These are phyloP conservation scores for Eupleurogrammus muticus DNA, from an alignment of 2,797 vertebrate genomes.

Conservation along the genomic window DNA sequence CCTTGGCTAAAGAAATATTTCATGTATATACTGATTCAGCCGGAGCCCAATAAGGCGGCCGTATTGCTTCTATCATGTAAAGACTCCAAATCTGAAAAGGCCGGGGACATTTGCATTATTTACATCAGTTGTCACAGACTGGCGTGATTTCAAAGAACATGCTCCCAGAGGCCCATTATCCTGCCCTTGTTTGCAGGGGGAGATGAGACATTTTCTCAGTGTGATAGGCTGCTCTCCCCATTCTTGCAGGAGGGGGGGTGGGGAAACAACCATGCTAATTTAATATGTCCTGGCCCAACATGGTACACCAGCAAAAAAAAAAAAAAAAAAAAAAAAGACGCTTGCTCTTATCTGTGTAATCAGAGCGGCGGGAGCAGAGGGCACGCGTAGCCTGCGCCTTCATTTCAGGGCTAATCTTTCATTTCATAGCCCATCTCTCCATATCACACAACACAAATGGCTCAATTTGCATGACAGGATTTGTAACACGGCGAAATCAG, in stretches of 20 bases:
- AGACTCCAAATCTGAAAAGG: slow-evolving; percentile 40
- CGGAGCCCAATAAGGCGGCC: slow-evolving; percentile 37
- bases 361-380: slow-evolving; percentile 91
- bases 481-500: slow-evolving; percentile 99
- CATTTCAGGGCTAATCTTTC: slow-evolving; percentile 98
- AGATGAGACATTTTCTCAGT: slow-evolving; percentile 66
- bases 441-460: slow-evolving; percentile 99
- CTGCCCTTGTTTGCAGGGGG: slow-evolving; percentile 52
- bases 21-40: slow-evolving; percentile 42
- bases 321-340: slow-evolving; percentile 80
- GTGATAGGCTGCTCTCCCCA: slow-evolving; percentile 58
- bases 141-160: slow-evolving; percentile 67
- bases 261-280: slow-evolving; percentile 87
- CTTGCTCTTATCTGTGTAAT: slow-evolving; percentile 96
- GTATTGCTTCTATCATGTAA: slow-evolving; percentile 38
- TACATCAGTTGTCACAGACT: slow-evolving; percentile 62
- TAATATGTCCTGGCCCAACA: slow-evolving; percentile 86
- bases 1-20: slow-evolving; percentile 52
- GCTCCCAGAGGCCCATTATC: slow-evolving; percentile 67
- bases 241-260: slow-evolving; percentile 45
- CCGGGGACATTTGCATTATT: slow-evolving; percentile 72
- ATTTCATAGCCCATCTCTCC: slow-evolving; percentile 99
- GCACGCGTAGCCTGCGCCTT: slow-evolving; percentile 92
- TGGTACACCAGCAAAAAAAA: slow-evolving; percentile 79
- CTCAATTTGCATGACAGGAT: slow-evolving; percentile 99